Evolutionary conservation across 2,113 vertebrate species (phyloP).

Genomic region (Crotophaga sulcirostris): DNA sequence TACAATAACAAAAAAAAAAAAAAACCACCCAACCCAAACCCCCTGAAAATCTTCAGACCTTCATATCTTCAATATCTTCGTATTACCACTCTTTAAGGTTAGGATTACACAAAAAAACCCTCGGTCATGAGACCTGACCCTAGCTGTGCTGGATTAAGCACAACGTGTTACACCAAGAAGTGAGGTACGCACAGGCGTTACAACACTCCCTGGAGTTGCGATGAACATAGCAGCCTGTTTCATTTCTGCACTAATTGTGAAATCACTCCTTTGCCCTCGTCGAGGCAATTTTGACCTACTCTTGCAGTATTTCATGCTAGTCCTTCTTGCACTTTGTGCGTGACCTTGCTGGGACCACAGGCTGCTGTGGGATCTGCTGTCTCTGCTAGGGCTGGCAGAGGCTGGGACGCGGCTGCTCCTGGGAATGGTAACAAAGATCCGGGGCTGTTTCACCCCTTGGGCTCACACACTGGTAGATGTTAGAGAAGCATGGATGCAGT

Average conservation of each 20-base stretch:
- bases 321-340: accelerated
- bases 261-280: background rate
- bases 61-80: no score
- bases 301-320: background rate
- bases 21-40: background rate
- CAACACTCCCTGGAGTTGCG: background rate
- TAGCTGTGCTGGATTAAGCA: background rate
- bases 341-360: background rate
- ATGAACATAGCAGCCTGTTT: background rate
- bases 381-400: background rate
- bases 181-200: accelerated
- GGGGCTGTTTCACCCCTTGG: background rate
- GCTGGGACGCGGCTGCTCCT: background rate
- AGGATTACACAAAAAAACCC: background rate
- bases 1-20: background rate
- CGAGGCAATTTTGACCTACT: background rate
- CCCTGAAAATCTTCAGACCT: background rate
- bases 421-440: background rate
- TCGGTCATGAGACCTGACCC: accelerated
- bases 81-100: background rate
- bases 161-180: background rate
- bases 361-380: background rate
- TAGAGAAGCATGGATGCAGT: no score
- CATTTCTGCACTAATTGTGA: background rate
- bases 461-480: background rate